Conservation (phyloP, 2,888 invertebrate species). For the Endotricha flammealis region DNA sequence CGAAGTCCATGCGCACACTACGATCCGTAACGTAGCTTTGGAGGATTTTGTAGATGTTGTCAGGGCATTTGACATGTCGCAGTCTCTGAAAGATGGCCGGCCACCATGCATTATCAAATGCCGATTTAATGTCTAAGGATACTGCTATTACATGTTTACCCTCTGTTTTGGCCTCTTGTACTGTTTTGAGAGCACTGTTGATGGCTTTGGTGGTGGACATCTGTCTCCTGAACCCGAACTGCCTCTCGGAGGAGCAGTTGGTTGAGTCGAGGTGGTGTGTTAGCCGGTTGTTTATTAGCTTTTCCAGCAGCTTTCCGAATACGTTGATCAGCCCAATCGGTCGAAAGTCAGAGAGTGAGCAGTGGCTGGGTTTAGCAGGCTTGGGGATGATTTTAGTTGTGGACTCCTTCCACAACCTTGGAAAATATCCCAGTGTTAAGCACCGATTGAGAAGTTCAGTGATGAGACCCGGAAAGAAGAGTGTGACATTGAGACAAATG, state of each 20-base stretch:
- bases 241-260: background rate
- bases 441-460: too few species aligned
- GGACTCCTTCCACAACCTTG: constrained; percentile 20
- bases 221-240: constrained; percentile 21
- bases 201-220: constrained; percentile 16
- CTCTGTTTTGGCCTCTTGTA: background rate
- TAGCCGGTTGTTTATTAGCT: constrained; percentile 14
- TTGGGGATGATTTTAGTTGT: constrained; percentile 25
- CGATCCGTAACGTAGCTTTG: too few species aligned
- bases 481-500: constrained; percentile 12
- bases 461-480: background rate
- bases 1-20: too few species aligned
- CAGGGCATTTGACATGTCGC: constrained; percentile 13
- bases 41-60: constrained; percentile 15
- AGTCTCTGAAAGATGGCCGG: constrained; percentile 19
- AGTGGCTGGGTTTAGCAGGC: constrained; percentile 16
- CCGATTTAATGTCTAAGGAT: constrained; percentile 19
- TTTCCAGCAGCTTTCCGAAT: constrained; percentile 22
- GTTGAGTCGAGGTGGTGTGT: constrained; percentile 1
- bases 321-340: constrained; percentile 22
- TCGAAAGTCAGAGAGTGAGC: constrained; percentile 14
- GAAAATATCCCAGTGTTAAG: constrained; percentile 11
- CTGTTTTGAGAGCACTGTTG: constrained; percentile 2
- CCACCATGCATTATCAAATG: constrained; percentile 24
- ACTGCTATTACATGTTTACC: constrained; percentile 11